Percentiles rank a stretch among this genome's conserved stretches.
Evolutionary conservation across 2,113 vertebrate species (phyloP).

Genomic region (Sisor rabdophorus): DNA sequence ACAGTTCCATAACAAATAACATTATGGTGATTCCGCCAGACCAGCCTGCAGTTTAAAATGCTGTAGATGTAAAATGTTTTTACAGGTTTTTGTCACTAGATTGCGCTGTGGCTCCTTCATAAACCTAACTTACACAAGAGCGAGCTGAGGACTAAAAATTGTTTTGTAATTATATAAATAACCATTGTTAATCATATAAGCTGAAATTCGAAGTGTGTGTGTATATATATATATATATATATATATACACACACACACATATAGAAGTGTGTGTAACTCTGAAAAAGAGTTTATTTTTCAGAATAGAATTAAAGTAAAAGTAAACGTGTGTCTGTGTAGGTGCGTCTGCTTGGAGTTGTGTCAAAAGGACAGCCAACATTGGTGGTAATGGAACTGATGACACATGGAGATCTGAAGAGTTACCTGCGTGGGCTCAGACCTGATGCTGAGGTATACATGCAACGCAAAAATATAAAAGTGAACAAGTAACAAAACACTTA

Average conservation of each 20-base stretch:
- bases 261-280: too few relatives aligned
- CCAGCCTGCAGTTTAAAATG: background rate
- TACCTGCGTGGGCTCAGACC: slow-evolving; percentile 86
- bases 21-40: background rate
- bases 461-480: background rate
- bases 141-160: background rate
- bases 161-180: background rate
- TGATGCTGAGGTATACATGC: slow-evolving; percentile 80
- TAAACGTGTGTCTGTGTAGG: slow-evolving; percentile 62
- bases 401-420: slow-evolving; percentile 92
- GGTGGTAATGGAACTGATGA: slow-evolving; percentile 98
- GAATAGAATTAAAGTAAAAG: background rate
- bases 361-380: slow-evolving; percentile 92
- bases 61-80: too few relatives aligned
- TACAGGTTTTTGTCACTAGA: background rate
- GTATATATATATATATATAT: too few relatives aligned
- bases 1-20: background rate
- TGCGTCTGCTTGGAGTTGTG: slow-evolving; percentile 91
- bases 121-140: background rate
- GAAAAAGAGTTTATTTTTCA: slow-evolving; percentile 86
- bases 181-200: too few relatives aligned
- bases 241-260: too few relatives aligned
- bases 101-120: background rate
- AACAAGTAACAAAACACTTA: background rate
- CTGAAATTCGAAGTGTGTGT: too few relatives aligned